phyloP scores from a whole-genome alignment of 2,888 invertebrate genomes.

The Folsomia manolachei region DNA sequence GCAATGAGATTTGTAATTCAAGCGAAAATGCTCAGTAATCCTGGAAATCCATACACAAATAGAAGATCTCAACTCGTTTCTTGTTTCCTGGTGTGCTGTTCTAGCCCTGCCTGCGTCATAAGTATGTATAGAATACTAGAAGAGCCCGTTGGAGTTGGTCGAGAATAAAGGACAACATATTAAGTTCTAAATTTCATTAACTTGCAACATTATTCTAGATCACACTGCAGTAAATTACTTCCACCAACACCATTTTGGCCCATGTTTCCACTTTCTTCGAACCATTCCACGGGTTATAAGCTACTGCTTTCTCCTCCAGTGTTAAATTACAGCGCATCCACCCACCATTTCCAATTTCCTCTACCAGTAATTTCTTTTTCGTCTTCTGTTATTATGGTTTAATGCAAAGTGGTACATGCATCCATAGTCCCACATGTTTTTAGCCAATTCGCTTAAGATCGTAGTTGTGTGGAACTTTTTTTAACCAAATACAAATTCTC shows the following conservation, averaged over 20 bases:
- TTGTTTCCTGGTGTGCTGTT: no score
- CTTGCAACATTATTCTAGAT: conserved; percentile 21
- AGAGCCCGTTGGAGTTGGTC: background rate
- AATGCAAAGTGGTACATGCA: background rate
- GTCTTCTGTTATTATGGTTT: background rate
- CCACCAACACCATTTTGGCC: background rate
- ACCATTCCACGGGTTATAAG: background rate
- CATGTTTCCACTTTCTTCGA: background rate
- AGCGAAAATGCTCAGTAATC: conserved; percentile 4
- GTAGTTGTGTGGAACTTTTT: no score
- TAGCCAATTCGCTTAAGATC: no score
- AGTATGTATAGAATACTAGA: no score
- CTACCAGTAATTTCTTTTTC: background rate
- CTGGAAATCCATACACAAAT: background rate
- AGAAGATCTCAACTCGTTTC: no score
- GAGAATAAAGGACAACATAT: conserved; percentile 16
- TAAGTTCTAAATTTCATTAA: conserved; percentile 21
- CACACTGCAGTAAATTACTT: conserved; percentile 19
- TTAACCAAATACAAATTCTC: no score
- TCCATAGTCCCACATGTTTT: background rate
- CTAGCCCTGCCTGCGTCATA: no score
- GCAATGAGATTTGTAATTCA: conserved; percentile 12
- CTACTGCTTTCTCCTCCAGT: background rate
- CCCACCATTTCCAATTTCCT: background rate
- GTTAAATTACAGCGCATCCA: background rate